These are phyloP conservation scores for Biston stratarius DNA, from an alignment of 2,888 invertebrate species.

Conservation along the genomic window DNA sequence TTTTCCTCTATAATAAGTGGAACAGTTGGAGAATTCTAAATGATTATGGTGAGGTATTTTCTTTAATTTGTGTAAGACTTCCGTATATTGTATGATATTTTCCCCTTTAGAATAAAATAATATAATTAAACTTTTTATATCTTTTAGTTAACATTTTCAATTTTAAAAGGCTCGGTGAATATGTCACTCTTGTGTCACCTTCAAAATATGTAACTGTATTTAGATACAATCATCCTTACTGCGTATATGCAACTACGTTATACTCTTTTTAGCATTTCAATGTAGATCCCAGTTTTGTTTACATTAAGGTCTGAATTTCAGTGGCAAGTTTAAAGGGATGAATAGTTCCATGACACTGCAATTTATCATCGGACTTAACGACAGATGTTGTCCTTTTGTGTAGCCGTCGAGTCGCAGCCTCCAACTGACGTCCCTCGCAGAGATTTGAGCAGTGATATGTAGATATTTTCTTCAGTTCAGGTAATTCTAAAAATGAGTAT, in stretches of 20 bases:
- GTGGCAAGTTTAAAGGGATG: constrained; percentile 10
- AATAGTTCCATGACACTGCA: constrained; percentile 52
- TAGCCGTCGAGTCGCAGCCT: constrained; percentile 44
- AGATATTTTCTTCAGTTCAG: too few relatives aligned
- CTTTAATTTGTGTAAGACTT: too few relatives aligned
- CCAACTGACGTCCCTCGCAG: constrained; percentile 36
- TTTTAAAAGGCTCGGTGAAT: too few relatives aligned
- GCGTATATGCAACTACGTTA: not conserved
- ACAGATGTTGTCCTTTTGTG: constrained; percentile 68
- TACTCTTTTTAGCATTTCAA: not conserved
- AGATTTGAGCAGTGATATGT: constrained; percentile 13
- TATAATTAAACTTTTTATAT: too few relatives aligned
- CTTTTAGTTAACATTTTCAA: too few relatives aligned
- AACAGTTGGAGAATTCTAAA: too few relatives aligned
- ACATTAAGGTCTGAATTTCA: constrained; percentile 10
- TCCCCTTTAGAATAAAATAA: too few relatives aligned
- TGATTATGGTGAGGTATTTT: too few relatives aligned
- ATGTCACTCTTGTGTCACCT: too few relatives aligned
- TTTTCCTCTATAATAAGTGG: too few relatives aligned
- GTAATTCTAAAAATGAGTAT: not conserved
- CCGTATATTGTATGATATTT: too few relatives aligned
- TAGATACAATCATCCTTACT: not conserved
- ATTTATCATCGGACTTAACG: constrained; percentile 69
- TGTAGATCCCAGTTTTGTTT: not conserved
- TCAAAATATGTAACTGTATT: too few relatives aligned